Conservation (phyloP, 35 echinoderm and acorn worm species). For the Ophiothrix spiculata region DNA sequence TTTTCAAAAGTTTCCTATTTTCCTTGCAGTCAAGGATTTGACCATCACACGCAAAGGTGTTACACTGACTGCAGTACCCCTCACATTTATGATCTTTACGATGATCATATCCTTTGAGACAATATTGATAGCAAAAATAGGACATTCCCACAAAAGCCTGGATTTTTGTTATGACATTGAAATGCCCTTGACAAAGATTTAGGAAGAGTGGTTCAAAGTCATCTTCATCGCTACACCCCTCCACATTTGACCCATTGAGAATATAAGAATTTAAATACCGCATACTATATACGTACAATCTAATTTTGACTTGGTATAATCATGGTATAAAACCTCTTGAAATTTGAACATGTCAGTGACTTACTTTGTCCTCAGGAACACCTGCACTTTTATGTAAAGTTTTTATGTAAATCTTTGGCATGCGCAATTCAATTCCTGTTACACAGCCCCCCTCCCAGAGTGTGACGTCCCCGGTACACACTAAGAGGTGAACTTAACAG, state of each 20-base stretch:
- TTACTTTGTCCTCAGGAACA: neutral
- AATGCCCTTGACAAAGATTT: slow-evolving; percentile 13
- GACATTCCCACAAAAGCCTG: neutral
- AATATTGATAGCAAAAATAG: slow-evolving; percentile 35
- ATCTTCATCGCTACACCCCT: neutral
- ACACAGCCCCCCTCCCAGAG: no score
- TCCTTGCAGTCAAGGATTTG: neutral
- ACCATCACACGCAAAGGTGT: neutral
- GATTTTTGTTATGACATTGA: slow-evolving; percentile 13
- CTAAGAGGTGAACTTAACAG: no score
- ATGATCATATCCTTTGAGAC: slow-evolving; percentile 20
- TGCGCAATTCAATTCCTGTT: no score
- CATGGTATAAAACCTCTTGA: neutral
- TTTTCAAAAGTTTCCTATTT: neutral
- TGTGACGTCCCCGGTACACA: no score
- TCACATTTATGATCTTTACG: slow-evolving; percentile 7
- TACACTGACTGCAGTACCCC: slow-evolving; percentile 6
- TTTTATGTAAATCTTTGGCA: no score
- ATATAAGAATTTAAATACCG: neutral
- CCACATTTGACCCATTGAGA: neutral
- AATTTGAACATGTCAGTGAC: neutral
- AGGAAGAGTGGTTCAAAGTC: neutral
- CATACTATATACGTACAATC: neutral
- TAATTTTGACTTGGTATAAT: no score
- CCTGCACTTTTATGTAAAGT: neutral